These are phyloP conservation scores for Eulemur rubriventer DNA, from an alignment of 2,797 vertebrate species.

Conservation along the genomic window DNA sequence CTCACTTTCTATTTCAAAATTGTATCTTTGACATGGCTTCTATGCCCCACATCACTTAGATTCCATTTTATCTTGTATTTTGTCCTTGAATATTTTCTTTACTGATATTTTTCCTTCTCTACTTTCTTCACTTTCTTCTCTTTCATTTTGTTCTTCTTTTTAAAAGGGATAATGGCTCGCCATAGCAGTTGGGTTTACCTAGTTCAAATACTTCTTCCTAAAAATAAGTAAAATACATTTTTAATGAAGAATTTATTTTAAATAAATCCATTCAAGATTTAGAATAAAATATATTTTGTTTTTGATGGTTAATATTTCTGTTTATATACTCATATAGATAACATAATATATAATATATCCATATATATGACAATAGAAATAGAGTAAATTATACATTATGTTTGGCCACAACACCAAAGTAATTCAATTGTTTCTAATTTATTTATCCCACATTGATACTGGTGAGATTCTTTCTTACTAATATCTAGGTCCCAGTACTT, in stretches of 20 bases:
- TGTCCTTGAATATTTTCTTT: not conserved
- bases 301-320: not conserved
- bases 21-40: not conserved
- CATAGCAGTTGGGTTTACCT: not conserved
- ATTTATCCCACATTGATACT: not conserved
- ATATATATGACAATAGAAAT: not conserved
- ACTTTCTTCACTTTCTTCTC: not conserved
- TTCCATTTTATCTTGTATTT: not conserved
- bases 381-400: not conserved
- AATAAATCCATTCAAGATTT: conserved; percentile 26
- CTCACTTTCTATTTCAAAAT: not conserved
- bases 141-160: not conserved
- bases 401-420: not conserved
- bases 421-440: not conserved
- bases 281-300: not conserved
- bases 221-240: not conserved
- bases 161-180: not conserved
- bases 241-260: not conserved
- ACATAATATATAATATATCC: not conserved
- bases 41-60: not conserved
- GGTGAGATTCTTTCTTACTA: not conserved
- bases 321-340: not conserved
- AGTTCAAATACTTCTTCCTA: not conserved
- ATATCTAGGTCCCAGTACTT: not conserved
- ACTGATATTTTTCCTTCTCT: not conserved